Evolutionary conservation across 2,113 vertebrate species (phyloP).

Genomic region (Corvus cornix): DNA sequence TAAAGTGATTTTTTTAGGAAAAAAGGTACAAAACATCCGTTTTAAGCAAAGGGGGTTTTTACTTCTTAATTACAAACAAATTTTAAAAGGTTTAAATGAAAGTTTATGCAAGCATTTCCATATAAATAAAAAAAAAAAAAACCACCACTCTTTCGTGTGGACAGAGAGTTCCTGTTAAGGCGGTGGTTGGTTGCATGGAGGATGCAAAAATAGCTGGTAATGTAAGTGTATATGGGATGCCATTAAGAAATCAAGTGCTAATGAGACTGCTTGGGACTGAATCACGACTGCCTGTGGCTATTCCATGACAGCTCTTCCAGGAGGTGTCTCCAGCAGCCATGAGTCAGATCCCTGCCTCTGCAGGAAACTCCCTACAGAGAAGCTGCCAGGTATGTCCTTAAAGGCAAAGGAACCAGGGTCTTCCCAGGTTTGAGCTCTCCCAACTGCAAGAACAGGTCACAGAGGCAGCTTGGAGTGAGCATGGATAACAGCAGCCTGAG

Average conservation of each 20-base stretch:
- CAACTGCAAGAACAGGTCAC: not conserved
- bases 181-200: not conserved
- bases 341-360: slow-evolving; percentile 3
- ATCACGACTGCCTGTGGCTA: not conserved
- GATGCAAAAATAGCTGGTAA: slow-evolving; percentile 25
- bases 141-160: not conserved
- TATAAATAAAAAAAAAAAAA: not conserved
- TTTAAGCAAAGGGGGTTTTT: not conserved
- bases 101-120: not conserved
- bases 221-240: not conserved
- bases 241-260: slow-evolving; percentile 36
- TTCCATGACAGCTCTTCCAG: not conserved
- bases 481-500: not conserved
- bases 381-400: not conserved
- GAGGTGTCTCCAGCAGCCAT: slow-evolving; percentile 2
- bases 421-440: not conserved
- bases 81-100: not conserved
- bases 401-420: not conserved
- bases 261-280: slow-evolving; percentile 10
- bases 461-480: not conserved
- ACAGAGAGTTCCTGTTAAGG: not conserved
- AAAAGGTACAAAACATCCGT: not conserved
- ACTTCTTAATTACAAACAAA: not conserved
- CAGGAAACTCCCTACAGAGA: not conserved
- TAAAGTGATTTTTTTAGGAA: not conserved